Percentiles rank a stretch among this genome's conserved stretches.
phyloP scores from a whole-genome alignment of 1,140 invertebrate species.

The Cecropterus lyciades region DNA sequence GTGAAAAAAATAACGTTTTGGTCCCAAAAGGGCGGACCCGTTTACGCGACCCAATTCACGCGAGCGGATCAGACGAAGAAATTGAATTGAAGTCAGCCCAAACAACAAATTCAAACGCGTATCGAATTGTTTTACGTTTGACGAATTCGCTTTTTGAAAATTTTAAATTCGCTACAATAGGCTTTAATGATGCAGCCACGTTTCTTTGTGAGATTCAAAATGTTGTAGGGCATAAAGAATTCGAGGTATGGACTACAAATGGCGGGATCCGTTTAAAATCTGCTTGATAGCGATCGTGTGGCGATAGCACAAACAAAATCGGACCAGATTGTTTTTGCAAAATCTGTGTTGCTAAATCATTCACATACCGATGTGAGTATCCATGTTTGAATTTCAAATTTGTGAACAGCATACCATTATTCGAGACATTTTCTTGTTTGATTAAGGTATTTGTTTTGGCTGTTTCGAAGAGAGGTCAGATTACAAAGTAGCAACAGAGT shows the following conservation, averaged over 20 bases:
- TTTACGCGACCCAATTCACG: conserved; percentile 82
- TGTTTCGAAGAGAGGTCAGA: conserved; percentile 13
- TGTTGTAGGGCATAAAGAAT: conserved; percentile 66
- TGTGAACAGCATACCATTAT: conserved; percentile 55
- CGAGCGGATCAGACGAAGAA: conserved; percentile 76
- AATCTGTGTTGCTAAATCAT: conserved; percentile 64
- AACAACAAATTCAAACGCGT: conserved; percentile 82
- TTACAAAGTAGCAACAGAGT: conserved; percentile 3
- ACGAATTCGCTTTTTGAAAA: conserved; percentile 80
- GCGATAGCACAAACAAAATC: conserved; percentile 71
- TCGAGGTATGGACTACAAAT: conserved; percentile 57
- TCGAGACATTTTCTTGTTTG: conserved; percentile 52
- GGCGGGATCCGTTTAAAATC: conserved; percentile 61
- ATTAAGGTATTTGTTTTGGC: conserved; percentile 41
- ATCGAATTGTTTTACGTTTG: conserved; percentile 84
- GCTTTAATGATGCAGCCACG: conserved; percentile 78
- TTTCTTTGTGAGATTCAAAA: conserved; percentile 73
- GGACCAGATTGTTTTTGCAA: conserved; percentile 60
- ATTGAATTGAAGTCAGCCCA: conserved; percentile 78
- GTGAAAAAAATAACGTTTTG: conserved; percentile 81
- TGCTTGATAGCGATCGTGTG: conserved; percentile 70
- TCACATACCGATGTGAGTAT: conserved; percentile 58
- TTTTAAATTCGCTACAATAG: conserved; percentile 81
- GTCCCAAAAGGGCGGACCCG: conserved; percentile 80
- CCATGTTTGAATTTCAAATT: conserved; percentile 66